phyloP scores from a whole-genome alignment of 2,113 vertebrate species.

The Eurystomus gularis region DNA sequence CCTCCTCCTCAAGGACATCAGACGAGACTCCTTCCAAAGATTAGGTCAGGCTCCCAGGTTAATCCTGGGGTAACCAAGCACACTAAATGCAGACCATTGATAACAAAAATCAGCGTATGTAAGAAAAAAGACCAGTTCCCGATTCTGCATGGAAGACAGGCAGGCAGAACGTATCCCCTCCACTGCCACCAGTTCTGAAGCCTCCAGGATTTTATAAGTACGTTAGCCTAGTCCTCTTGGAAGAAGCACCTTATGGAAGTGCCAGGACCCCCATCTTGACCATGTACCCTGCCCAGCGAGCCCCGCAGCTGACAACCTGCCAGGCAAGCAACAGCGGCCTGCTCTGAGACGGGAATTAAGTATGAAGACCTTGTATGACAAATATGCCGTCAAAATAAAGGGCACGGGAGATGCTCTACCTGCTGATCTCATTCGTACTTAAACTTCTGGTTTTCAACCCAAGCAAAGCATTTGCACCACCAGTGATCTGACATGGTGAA shows the following conservation, averaged over 20 bases:
- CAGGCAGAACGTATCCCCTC: neutral
- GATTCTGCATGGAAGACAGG: neutral
- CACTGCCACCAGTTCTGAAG: neutral
- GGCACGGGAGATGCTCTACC: neutral
- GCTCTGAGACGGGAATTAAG: neutral
- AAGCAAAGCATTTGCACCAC: no score
- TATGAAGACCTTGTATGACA: neutral
- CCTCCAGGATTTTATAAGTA: neutral
- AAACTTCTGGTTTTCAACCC: no score
- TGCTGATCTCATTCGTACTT: neutral
- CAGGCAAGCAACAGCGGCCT: neutral
- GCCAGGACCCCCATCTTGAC: neutral
- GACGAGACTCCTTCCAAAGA: neutral
- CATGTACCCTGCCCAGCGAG: no score
- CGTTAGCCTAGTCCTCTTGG: neutral
- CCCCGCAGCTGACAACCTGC: neutral
- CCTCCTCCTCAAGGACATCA: neutral
- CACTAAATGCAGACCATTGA: neutral
- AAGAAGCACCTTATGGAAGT: neutral
- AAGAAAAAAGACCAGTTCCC: neutral
- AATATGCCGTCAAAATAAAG: neutral
- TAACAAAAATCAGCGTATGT: accelerated
- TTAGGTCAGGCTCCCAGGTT: neutral
- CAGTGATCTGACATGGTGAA: no score
- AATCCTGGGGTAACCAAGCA: no score